phyloP scores from a whole-genome alignment of 2,113 vertebrate genomes.

The Xyliphius kryptos region DNA sequence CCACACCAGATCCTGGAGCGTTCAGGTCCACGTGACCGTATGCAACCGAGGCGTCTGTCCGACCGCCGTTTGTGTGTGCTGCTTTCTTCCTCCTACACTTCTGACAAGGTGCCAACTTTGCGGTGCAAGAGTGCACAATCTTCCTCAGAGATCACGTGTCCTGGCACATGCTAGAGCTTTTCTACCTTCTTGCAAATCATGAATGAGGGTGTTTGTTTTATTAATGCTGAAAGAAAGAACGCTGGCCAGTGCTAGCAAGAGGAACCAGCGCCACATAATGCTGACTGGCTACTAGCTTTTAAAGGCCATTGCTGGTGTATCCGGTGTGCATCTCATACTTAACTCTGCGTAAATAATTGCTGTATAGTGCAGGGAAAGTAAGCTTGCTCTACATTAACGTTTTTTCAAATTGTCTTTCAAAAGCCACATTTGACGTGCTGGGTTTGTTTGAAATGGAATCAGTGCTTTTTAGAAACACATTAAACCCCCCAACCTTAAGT shows the following conservation, averaged over 20 bases:
- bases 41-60: slow-evolving; percentile 37
- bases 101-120: slow-evolving; percentile 23
- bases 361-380: no score
- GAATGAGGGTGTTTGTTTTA: background rate
- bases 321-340: no score
- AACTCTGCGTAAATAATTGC: no score
- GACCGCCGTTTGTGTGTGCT: background rate
- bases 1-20: slow-evolving; percentile 8
- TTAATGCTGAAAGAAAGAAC: no score
- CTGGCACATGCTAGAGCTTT: slow-evolving; percentile 1
- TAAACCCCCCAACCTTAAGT: no score
- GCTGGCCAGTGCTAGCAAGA: no score
- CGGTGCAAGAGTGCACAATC: slow-evolving; percentile 10
- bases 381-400: background rate
- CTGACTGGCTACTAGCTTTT: background rate
- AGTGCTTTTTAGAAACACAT: no score
- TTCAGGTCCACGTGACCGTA: slow-evolving; percentile 45
- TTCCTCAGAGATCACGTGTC: slow-evolving; percentile 8
- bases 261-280: background rate
- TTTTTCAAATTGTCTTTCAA: background rate
- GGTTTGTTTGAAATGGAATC: slow-evolving; percentile 9
- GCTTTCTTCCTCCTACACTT: slow-evolving; percentile 3
- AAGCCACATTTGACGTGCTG: background rate
- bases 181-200: background rate
- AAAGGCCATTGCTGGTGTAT: background rate